Evolutionary conservation across 2,888 invertebrate genomes (phyloP).

Genomic region (Subacronicta megacephala): DNA sequence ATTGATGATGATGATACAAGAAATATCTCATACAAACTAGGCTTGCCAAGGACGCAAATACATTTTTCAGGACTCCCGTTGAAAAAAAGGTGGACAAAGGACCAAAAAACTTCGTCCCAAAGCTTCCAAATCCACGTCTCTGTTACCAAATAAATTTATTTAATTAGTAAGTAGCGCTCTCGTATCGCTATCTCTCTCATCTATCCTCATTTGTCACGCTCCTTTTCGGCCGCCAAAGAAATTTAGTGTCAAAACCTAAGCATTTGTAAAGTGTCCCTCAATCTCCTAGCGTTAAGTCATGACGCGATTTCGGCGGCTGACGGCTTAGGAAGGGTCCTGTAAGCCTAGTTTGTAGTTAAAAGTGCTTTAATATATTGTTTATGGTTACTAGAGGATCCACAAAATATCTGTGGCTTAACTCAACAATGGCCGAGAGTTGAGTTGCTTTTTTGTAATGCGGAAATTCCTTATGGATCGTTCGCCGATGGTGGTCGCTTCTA

Average conservation of each 20-base stretch:
- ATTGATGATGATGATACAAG: too few species aligned
- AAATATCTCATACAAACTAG: too few species aligned
- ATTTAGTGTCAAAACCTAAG: conserved; percentile 29
- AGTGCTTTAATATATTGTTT: conserved; percentile 21
- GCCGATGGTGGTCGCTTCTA: too few species aligned
- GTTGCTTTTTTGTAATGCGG: background rate
- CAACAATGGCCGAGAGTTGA: background rate
- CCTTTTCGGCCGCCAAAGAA: conserved; percentile 31
- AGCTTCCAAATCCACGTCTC: conserved; percentile 1
- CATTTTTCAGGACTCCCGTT: background rate
- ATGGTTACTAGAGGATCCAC: background rate
- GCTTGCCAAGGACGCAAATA: too few species aligned
- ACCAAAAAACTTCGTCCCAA: conserved; percentile 2
- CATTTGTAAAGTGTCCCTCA: conserved; percentile 40
- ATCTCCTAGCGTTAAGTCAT: conserved; percentile 17
- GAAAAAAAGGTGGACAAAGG: background rate
- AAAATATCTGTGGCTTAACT: background rate
- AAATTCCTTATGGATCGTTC: too few species aligned
- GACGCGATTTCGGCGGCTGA: conserved; percentile 24
- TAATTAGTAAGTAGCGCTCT: conserved; percentile 25
- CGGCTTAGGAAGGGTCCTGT: conserved; percentile 15
- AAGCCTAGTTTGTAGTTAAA: conserved; percentile 24
- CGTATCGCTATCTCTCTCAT: conserved; percentile 14
- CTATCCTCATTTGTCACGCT: conserved; percentile 46
- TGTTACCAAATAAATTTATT: conserved; percentile 29